A percentile compares a stretch with the other conserved stretches of the same genome.
These are phyloP conservation scores for Brachyhypopomus gauderio DNA, from an alignment of 2,113 vertebrate genomes.

Conservation along the genomic window DNA sequence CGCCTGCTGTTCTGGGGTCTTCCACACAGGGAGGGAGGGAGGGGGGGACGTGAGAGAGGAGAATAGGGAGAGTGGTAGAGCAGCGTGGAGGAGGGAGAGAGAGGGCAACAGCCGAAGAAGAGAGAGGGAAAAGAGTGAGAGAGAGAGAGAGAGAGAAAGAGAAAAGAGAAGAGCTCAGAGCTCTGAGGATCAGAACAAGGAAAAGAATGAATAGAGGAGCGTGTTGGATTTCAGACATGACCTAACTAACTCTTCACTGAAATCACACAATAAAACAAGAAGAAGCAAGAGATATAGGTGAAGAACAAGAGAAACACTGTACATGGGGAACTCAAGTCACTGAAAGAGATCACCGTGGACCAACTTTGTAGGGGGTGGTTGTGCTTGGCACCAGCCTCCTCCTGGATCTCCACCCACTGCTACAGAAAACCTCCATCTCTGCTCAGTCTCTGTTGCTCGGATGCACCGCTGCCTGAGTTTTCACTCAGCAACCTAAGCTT, in stretches of 20 bases:
- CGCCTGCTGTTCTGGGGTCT: conserved; percentile 51
- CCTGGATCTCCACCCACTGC: neutral
- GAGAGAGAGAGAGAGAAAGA: conserved; percentile 36
- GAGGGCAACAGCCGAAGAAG: conserved; percentile 57
- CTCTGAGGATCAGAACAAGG: conserved; percentile 39
- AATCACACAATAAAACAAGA: neutral
- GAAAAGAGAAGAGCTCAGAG: conserved; percentile 52
- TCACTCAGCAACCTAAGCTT: neutral
- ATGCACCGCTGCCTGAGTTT: neutral
- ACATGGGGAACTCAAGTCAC: neutral
- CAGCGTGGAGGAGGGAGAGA: conserved; percentile 65
- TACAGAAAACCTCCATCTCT: neutral
- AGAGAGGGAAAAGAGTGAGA: conserved; percentile 46
- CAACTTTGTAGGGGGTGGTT: neutral
- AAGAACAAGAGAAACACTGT: neutral
- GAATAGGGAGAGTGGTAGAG: conserved; percentile 59
- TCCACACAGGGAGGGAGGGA: conserved; percentile 45
- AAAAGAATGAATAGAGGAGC: neutral
- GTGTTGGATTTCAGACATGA: neutral
- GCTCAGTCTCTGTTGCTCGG: conserved; percentile 9
- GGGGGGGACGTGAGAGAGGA: conserved; percentile 40
- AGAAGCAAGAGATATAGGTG: neutral
- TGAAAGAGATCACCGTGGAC: neutral
- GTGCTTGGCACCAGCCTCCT: neutral
- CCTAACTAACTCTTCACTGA: neutral